These are phyloP conservation scores for Zygothrica quintamaculata DNA, from an alignment of 2,888 invertebrate species.

Conservation along the genomic window DNA sequence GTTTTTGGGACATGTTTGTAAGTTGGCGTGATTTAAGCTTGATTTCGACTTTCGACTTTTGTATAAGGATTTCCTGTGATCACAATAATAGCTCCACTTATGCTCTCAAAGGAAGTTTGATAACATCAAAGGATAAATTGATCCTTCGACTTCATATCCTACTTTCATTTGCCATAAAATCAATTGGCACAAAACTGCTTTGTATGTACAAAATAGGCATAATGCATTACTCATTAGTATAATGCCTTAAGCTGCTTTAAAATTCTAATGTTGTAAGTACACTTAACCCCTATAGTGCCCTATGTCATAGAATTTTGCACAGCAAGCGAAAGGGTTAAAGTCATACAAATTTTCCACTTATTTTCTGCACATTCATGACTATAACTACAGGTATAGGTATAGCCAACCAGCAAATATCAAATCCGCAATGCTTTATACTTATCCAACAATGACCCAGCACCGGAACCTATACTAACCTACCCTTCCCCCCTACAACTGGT, in stretches of 20 bases:
- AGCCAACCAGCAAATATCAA: not conserved
- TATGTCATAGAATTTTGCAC: no score
- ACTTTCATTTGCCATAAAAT: no score
- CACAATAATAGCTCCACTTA: not conserved
- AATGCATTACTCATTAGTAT: no score
- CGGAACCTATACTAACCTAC: not conserved
- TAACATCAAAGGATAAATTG: conserved; percentile 2
- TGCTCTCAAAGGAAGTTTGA: not conserved
- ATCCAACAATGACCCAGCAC: not conserved
- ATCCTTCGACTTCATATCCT: not conserved
- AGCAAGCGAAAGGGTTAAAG: no score
- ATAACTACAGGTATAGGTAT: not conserved
- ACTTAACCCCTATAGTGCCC: no score
- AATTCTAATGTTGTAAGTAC: no score
- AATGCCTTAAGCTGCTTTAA: no score
- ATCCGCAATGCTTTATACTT: not conserved
- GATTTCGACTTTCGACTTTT: conserved; percentile 44
- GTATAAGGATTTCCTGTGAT: conserved; percentile 31
- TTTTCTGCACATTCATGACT: no score
- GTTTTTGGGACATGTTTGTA: conserved; percentile 35
- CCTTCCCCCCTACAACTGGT: not conserved
- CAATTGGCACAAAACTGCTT: no score
- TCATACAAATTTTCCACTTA: no score
- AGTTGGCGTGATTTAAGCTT: conserved; percentile 52
- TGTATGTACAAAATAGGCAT: no score